Base-by-base conservation (phyloP, 2,888 invertebrate species). In the Actias luna region DNA sequence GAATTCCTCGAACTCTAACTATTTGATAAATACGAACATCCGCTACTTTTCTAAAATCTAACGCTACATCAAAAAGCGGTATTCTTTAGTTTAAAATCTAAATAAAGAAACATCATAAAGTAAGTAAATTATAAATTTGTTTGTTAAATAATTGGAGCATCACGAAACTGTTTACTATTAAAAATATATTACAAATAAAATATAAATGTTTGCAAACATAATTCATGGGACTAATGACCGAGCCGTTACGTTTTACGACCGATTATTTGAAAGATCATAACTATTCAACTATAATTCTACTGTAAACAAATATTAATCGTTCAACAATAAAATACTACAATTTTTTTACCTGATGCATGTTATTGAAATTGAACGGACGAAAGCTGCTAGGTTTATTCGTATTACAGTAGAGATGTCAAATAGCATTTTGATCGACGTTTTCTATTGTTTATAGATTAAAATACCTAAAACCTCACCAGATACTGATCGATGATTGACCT, bases 131-230 rank as follows among this genome's bases (percentile, higher is more conserved):
- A 46, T 46, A 22, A 46, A 46, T 2, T 46, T 46, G 42, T 42
- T 42, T 18, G 18, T 35, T 14, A 52, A 27, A 52, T 27, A 52
- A 27, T 27, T 27, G 52, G 22, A 27, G 52, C 27, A 22, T 39
- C 16, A 10, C 22, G 42, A 46, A 46, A 46, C 8, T 18, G 22
- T 18, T 1, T 8, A 46, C 42, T 46, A 46, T 46, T 22, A 46
- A 46, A 46, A 22, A 22, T 46, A 22, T 46, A 46, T 22, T 46
- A 46, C 42, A 22, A 2, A 22, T 22, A 46, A 5, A 69, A 70
- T 67, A 36, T 27, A 61, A 25, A 52, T 64, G 62, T 62, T 70
- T 65, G 72, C 70, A 66, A 69, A 74, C 62, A 58, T 36, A 39
- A 52, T 52, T 14, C 52, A 14, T 16, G 52, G 50, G 58, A 55